Evolutionary conservation across 2,888 invertebrate genomes (phyloP), one percentile per base, ranked within the genome.

Genomic region (Oeneis ivallda): DNA sequence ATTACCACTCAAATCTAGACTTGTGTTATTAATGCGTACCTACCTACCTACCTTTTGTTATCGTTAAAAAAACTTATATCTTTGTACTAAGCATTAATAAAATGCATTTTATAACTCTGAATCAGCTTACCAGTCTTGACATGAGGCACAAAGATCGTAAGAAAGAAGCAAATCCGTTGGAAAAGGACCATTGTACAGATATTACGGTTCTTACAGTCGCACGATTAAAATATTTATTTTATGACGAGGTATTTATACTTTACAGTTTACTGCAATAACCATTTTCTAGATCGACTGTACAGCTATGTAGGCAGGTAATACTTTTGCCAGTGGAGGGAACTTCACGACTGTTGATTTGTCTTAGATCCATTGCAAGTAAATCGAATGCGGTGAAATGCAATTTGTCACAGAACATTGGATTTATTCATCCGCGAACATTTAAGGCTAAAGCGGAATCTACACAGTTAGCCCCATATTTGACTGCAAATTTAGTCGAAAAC

Each of bases 341-440:
- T 47, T 53, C 47, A 60, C 61, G 66, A 70, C 68, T 68, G 69
- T 58, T 62, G 60, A 60, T 49, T 58, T 60, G 60, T 57, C 54
- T 37, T 54, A 57, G 58, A 45, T 67, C 26, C 59, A 68, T 64
- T 62, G 54, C 52, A 62, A 57, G 62, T 67, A 65, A 64, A 62
- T 62, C 54, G 53, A 70, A 70, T 66, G 69, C 74, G 71, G 53
- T 68, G 63, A 73, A 62, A 74, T 71, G 64, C 63, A 69, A 75
- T 75, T 75, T 47, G 74, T 66, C 39, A 60, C 60, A 60, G 60
- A 49, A 17, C 60, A 49, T 60, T 60, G 49, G 65, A 43, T 62
- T 70, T 60, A 58, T 41, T 41, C 63, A 62, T 60, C 54, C 41
- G 59, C 54, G 58, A 39, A 47, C 58, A 45, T 49, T 59, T 10